A percentile compares a stretch with the other conserved stretches of the same genome.
These are phyloP conservation scores for Corydoras maculifer DNA, from an alignment of 2,113 vertebrate species.

Conservation along the genomic window DNA sequence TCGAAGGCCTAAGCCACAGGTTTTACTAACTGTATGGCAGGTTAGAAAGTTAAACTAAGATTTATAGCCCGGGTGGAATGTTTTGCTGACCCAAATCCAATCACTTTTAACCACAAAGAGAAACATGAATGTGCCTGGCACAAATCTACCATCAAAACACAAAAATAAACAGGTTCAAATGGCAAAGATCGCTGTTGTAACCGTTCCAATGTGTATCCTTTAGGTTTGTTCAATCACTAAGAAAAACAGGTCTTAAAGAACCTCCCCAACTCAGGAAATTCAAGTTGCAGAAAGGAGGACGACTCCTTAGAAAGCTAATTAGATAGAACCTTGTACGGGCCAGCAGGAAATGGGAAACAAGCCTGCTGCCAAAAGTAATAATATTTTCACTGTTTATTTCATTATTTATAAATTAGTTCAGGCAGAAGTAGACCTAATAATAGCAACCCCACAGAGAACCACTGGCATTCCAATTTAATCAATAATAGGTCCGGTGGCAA, in stretches of 20 bases:
- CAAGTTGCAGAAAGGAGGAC: constrained; percentile 62
- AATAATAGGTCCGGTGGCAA: constrained; percentile 58
- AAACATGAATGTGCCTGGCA: background rate
- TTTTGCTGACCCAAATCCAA: constrained; percentile 5
- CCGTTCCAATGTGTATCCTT: background rate
- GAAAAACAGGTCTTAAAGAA: constrained; percentile 28
- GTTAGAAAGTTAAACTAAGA: constrained; percentile 6
- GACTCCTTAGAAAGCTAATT: constrained; percentile 73
- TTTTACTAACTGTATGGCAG: constrained; percentile 30
- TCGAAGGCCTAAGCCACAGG: constrained; percentile 38
- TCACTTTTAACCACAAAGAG: background rate
- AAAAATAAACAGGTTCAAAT: constrained; percentile 20
- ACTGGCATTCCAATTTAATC: constrained; percentile 60
- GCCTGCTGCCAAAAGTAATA: constrained; percentile 70
- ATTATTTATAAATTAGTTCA: constrained; percentile 72
- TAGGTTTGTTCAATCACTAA: constrained; percentile 25
- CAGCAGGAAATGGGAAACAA: constrained; percentile 67
- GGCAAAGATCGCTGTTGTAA: background rate
- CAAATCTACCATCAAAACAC: background rate
- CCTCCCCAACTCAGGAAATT: constrained; percentile 47
- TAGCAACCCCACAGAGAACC: constrained; percentile 63
- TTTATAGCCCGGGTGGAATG: constrained; percentile 13
- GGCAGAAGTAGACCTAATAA: constrained; percentile 66
- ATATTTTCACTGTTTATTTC: constrained; percentile 70
- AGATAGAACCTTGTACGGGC: constrained; percentile 57